A percentile compares a stretch with the other conserved stretches of the same genome.
Evolutionary conservation across 2,113 vertebrate genomes (phyloP).

Genomic region (Pygoscelis adeliae): DNA sequence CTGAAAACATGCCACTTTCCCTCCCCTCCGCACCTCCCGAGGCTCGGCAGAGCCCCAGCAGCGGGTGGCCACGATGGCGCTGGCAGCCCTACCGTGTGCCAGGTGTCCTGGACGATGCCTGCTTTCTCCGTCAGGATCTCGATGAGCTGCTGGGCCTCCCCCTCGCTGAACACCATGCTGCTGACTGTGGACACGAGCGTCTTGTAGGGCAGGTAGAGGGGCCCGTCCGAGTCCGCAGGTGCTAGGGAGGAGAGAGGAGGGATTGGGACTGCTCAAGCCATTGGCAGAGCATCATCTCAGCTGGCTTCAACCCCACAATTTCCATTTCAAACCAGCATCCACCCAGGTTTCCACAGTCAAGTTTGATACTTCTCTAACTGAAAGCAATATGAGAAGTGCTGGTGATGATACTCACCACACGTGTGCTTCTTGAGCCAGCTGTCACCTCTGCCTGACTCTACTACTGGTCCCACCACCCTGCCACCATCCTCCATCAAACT

Average conservation of each 20-base stretch:
- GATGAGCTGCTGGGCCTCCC: conserved; percentile 88
- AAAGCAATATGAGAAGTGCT: not conserved
- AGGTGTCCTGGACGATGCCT: conserved; percentile 86
- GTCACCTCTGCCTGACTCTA: not conserved
- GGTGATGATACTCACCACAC: not conserved
- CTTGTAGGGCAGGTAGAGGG: conserved; percentile 88
- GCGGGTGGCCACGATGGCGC: accelerated
- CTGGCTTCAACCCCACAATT: not conserved
- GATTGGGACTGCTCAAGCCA: not conserved
- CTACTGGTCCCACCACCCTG: not conserved
- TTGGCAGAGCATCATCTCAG: not conserved
- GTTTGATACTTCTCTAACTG: not conserved
- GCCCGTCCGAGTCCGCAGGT: conserved; percentile 71
- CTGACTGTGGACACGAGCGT: conserved; percentile 84
- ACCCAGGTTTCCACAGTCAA: not conserved
- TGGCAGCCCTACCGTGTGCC: conserved; percentile 86
- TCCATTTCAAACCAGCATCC: not conserved
- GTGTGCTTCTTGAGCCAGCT: not conserved
- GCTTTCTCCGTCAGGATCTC: conserved; percentile 90
- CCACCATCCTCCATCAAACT: not conserved
- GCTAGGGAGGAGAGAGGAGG: conserved; percentile 21
- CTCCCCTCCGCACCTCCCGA: not conserved
- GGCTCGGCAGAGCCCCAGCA: not conserved
- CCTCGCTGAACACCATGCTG: conserved; percentile 89
- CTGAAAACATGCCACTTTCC: not conserved